Conservation (phyloP, 1,140 invertebrate species). For the Wiebesia pumilae region DNA sequence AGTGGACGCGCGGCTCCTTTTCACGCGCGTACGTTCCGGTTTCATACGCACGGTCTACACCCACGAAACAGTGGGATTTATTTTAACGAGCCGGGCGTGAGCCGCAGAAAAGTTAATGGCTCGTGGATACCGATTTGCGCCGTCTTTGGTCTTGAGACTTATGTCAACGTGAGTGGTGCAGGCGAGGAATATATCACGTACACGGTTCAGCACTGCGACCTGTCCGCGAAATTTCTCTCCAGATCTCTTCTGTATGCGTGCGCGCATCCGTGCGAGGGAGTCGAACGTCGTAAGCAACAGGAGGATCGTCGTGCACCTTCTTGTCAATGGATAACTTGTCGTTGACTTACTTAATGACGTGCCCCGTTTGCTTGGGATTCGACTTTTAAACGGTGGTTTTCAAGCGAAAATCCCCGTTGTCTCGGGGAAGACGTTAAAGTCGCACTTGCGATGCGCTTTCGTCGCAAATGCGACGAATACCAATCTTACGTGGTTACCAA, state of each 20-base stretch:
- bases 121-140: constrained; percentile 46
- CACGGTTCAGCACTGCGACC: not conserved
- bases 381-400: no score
- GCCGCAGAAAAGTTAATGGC: constrained; percentile 60
- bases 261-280: not conserved
- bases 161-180: constrained; percentile 39
- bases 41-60: constrained; percentile 32
- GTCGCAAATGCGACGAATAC: no score
- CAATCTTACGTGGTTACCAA: no score
- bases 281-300: no score
- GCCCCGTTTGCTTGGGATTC: no score
- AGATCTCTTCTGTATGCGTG: not conserved
- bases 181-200: constrained; percentile 34
- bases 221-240: not conserved
- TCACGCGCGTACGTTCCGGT: constrained; percentile 17
- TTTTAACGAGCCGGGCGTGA: constrained; percentile 58
- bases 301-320: no score
- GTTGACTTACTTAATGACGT: not conserved
- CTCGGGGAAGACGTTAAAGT: no score
- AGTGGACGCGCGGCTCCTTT: constrained; percentile 18
- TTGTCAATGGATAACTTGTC: not conserved
- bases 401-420: no score
- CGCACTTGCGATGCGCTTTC: no score
- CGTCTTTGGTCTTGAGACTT: constrained; percentile 27
- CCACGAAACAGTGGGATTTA: constrained; percentile 60